A percentile compares a stretch with the other conserved stretches of the same genome.
These are phyloP conservation scores for Pristionchus entomophagus DNA, from an alignment of 2,888 invertebrate species.

Conservation along the genomic window DNA sequence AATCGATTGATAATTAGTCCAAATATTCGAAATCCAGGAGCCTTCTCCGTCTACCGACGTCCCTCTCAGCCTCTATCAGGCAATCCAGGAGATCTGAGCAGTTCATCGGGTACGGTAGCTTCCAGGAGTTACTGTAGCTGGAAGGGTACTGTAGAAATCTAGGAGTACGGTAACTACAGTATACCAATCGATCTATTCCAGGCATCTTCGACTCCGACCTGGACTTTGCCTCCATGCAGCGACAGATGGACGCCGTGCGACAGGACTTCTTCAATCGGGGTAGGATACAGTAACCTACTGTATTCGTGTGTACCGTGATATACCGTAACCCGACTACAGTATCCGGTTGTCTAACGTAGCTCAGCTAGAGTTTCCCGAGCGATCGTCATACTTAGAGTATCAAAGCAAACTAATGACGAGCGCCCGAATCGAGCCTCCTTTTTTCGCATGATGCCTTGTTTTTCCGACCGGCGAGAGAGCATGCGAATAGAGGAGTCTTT, in stretches of 20 bases:
- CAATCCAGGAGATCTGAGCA: neutral
- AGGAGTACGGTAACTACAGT: neutral
- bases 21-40: no score
- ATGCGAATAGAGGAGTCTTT: no score
- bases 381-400: no score
- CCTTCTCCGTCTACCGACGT: constrained; percentile 57
- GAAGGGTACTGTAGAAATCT: neutral
- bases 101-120: neutral
- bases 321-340: neutral
- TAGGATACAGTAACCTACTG: neutral
- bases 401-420: no score
- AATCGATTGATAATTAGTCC: no score
- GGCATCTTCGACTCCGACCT: constrained; percentile 11
- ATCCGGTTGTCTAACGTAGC: neutral
- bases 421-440: no score
- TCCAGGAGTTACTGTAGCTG: no score
- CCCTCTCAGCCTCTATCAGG: neutral
- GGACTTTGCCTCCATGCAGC: constrained; percentile 42
- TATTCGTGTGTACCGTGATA: neutral
- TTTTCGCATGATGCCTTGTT: no score
- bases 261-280: constrained; percentile 15
- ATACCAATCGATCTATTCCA: neutral
- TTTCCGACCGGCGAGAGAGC: no score
- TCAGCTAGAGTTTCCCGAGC: no score
- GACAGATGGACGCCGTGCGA: neutral